Evolutionary conservation across 2,888 invertebrate species (phyloP).

Genomic region (Drosophila mayaguana): DNA sequence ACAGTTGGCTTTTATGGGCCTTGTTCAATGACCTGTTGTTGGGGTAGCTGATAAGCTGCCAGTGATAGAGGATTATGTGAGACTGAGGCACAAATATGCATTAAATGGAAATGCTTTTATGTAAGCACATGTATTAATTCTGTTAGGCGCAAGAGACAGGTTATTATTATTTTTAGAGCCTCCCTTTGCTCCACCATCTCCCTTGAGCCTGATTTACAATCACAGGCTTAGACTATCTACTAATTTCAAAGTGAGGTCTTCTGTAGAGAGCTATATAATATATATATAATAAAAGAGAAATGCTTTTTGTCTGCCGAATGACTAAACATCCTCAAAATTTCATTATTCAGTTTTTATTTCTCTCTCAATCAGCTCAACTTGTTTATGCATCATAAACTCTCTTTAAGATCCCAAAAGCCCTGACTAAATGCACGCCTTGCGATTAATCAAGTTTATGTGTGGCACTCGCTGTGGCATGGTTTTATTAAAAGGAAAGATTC

Average conservation of each 20-base stretch:
- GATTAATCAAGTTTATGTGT: conserved; percentile 35
- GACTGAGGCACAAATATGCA: background rate
- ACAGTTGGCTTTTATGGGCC: conserved; percentile 32
- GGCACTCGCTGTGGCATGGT: conserved; percentile 15
- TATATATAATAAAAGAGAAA: background rate
- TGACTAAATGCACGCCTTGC: conserved; percentile 9
- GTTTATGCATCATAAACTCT: conserved; percentile 24
- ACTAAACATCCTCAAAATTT: background rate
- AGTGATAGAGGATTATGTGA: conserved; percentile 19
- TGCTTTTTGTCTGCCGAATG: background rate
- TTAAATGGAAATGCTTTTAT: background rate
- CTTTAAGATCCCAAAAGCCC: background rate
- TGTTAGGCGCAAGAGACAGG: background rate
- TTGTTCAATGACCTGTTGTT: conserved; percentile 29
- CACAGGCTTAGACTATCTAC: too few relatives aligned
- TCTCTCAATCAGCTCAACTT: background rate
- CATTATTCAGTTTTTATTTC: background rate
- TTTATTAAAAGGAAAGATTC: conserved; percentile 35
- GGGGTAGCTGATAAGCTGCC: conserved; percentile 22
- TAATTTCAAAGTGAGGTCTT: too few relatives aligned
- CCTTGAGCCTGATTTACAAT: too few relatives aligned
- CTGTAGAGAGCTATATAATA: too few relatives aligned
- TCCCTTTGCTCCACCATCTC: too few relatives aligned
- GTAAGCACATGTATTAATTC: background rate
- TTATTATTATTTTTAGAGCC: too few relatives aligned